These are phyloP conservation scores for Atractosteus spatula DNA, from an alignment of 2,113 vertebrate species.

Conservation along the genomic window DNA sequence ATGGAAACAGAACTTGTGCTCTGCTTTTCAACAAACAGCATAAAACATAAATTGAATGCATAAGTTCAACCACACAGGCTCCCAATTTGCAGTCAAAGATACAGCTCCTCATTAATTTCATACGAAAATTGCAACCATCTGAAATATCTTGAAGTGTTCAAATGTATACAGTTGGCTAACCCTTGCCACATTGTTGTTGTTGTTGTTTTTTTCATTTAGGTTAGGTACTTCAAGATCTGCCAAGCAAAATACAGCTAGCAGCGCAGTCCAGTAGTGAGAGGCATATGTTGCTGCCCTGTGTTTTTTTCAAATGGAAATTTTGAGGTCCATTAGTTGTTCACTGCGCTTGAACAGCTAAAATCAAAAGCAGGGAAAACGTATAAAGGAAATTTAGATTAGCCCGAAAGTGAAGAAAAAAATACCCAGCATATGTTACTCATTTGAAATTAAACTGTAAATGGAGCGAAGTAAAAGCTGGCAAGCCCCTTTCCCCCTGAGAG, in stretches of 20 bases:
- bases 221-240: slow-evolving; percentile 59
- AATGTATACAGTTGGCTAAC: slow-evolving; percentile 53
- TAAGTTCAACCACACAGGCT: slow-evolving; percentile 18
- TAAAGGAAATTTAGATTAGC: slow-evolving; percentile 37
- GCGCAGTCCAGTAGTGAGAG: slow-evolving; percentile 38
- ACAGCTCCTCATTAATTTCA: slow-evolving; percentile 58
- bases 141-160: slow-evolving; percentile 60
- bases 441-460: slow-evolving; percentile 63
- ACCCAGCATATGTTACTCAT: slow-evolving; percentile 60
- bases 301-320: slow-evolving; percentile 69
- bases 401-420: slow-evolving; percentile 45
- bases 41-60: background rate
- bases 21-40: background rate
- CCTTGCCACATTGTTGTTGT: slow-evolving; percentile 40
- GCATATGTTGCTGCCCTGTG: slow-evolving; percentile 49
- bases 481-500: slow-evolving; percentile 20
- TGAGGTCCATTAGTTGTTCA: slow-evolving; percentile 59
- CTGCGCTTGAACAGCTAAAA: slow-evolving; percentile 56
- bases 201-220: slow-evolving; percentile 26
- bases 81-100: slow-evolving; percentile 41
- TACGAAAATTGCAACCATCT: slow-evolving; percentile 70
- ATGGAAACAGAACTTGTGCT: background rate
- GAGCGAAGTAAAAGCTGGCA: slow-evolving; percentile 54
- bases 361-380: slow-evolving; percentile 47
- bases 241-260: slow-evolving; percentile 66